Base-by-base conservation (phyloP, 2,888 invertebrate genomes). In the Drosophila mettleri region DNA sequence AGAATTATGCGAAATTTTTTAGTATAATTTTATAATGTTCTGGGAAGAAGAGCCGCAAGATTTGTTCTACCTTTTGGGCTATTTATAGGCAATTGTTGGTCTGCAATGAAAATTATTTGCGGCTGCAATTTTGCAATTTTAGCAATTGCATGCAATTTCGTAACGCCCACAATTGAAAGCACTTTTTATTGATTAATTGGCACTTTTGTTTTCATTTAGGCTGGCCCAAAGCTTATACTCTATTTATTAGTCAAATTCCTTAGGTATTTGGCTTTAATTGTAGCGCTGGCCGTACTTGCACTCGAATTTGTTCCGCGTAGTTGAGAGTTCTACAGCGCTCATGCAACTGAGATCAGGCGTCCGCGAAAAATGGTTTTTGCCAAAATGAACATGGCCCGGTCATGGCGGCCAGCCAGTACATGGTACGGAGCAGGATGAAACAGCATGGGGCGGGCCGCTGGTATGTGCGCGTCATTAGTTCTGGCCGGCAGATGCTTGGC, bases 341-440 rank as follows among this genome's bases (percentile, higher is more conserved):
- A 67, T 76, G 68, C 82, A 78, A 85, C 85, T 85, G 89, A 89
- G 71, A 72, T 84, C 88, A 89, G 86, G 82, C 77, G 74, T 81
- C 88, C 89, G 89, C 76, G 82, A 74, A 85, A 88, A 83, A 86
- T 88, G 71, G 69, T 83, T 86, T 88, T 76, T 29, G 81, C 73
- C 85, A 76, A 85, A 85, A 74, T 68, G 57, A 63, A 68, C 34
- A 67, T 67, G 49, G 69, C 58, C 55, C 51, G 33, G 20, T 45
- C 33, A 58, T 49, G 62, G 62, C 59, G 48, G 36, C 36, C 46
- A 52, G 53, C 61, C 51, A 69, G 55, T 33, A 55, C 51, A 54
- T 16, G 58, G 58, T 22, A 58, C 55, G 62, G 31, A 64, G 51
- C 49, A 67, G 62, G 54, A 62, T 54, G 48, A 61, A 58, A 52